Evolutionary conservation across 2,113 vertebrate species (phyloP), one percentile per base, ranked within the genome.

Genomic region (Falcunculus frontatus): DNA sequence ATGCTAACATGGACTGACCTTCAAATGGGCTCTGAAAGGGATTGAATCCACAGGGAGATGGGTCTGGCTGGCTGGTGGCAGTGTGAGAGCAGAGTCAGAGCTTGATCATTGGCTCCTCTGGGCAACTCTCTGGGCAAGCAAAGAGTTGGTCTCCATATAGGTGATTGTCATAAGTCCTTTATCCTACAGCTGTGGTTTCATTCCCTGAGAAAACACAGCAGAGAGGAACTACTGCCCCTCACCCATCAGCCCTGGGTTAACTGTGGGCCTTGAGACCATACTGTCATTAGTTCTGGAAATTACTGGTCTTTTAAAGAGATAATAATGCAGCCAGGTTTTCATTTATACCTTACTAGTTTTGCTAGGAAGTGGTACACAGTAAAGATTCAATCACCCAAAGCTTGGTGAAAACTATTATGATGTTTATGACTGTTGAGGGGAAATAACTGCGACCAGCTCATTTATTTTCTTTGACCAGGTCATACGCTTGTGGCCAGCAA

Each of bases 141-240:
- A 26, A 70, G 22, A 0, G 0, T 32, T 84, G 37, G 8, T 42
- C 42, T 75, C n/a, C 26, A 7, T 1, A 1, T 2, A 49, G 64
- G 29, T 4, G 20, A 63, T 41, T 0, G 0, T 30, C 32, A 5
- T 16, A 69, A 78, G 37, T 37, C 30, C 42, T 72, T 87, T 49
- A 33, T 68, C 52, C 62, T 22, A 2, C 30, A 85, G 4, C 53
- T 39, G 19, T 3, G 6, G 6, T 21, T 68, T 27, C 57, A 27
- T 33, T 88, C 37, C 62, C 73, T n/a, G 46, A 52, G 53, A 13
- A 80, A 76, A 65, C 7, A 5, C 27, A 37, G 6, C 0, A 2
- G 17, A 57, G 37, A 62, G 44, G 47, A 83, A 4, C 55, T 60
- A 46, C 39, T 59, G 42, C 49, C 19, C n/a, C 68, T 57, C 35